Conservation (phyloP, 2,888 invertebrate genomes). For the Tenthredo scrophulariae region DNA sequence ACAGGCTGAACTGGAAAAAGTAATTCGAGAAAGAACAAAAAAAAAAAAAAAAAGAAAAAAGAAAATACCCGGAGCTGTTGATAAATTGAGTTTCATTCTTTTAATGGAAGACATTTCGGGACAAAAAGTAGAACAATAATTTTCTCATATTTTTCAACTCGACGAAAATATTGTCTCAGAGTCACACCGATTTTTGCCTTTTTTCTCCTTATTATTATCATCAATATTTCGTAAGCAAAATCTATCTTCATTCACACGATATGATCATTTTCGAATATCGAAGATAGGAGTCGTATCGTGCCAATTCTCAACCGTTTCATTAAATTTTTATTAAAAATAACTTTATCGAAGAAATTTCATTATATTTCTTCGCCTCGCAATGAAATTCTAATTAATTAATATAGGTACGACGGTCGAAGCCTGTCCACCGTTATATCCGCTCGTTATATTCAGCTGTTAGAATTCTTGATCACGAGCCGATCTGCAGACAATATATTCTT, state of each 20-base stretch:
- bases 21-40: not conserved
- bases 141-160: slow-evolving; percentile 12
- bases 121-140: slow-evolving; percentile 26
- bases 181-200: not conserved
- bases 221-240: not conserved
- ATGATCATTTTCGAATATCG: not conserved
- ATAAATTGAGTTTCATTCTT: slow-evolving; percentile 40
- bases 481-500: slow-evolving; percentile 26
- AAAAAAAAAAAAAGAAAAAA: not conserved
- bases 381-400: not conserved
- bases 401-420: not conserved
- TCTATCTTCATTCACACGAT: not conserved
- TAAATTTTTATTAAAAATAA: not conserved
- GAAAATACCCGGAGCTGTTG: not conserved
- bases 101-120: slow-evolving; percentile 31
- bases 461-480: not conserved
- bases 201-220: not conserved
- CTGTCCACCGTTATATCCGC: not conserved
- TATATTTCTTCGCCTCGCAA: not conserved
- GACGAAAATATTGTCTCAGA: not conserved
- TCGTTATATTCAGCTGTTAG: not conserved
- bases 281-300: not conserved
- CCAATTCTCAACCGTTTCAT: not conserved
- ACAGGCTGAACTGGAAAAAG: not conserved
- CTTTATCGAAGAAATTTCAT: not conserved